Percentiles rank a stretch among this genome's conserved stretches.
Evolutionary conservation across 2,888 invertebrate species (phyloP).

Genomic region (Lymantria monacha): DNA sequence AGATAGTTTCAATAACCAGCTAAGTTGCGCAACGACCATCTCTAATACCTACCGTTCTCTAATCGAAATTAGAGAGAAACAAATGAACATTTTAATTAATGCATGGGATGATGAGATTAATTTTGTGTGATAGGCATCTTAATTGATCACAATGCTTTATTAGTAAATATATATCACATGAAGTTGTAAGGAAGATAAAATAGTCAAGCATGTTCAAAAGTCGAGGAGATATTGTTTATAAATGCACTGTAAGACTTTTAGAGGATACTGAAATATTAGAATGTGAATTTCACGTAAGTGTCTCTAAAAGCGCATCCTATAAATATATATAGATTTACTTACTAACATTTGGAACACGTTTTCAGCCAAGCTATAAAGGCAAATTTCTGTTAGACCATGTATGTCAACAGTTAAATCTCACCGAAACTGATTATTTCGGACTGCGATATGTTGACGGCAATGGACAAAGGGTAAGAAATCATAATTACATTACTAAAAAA

Average conservation of each 20-base stretch:
- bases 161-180: constrained; percentile 18
- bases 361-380: constrained; percentile 93
- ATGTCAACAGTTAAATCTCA: constrained; percentile 93
- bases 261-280: constrained; percentile 96
- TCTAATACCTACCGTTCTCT: constrained; percentile 23
- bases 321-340: neutral
- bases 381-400: constrained; percentile 94
- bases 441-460: constrained; percentile 94
- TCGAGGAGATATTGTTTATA: constrained; percentile 91
- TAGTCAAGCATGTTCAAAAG: constrained; percentile 80
- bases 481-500: neutral
- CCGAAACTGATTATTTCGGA: constrained; percentile 97
- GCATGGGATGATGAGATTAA: constrained; percentile 26
- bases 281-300: constrained; percentile 91
- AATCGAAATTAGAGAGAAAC: constrained; percentile 42
- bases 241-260: constrained; percentile 93
- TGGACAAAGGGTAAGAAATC: constrained; percentile 90
- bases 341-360: constrained; percentile 34
- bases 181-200: constrained; percentile 16
- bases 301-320: neutral
- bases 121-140: constrained; percentile 24
- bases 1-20: too few relatives aligned
- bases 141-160: constrained; percentile 34
- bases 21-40: too few relatives aligned
- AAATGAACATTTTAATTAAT: constrained; percentile 42